Conservation (phyloP, 2,113 vertebrate genomes). For the Saguinus midas region DNA sequence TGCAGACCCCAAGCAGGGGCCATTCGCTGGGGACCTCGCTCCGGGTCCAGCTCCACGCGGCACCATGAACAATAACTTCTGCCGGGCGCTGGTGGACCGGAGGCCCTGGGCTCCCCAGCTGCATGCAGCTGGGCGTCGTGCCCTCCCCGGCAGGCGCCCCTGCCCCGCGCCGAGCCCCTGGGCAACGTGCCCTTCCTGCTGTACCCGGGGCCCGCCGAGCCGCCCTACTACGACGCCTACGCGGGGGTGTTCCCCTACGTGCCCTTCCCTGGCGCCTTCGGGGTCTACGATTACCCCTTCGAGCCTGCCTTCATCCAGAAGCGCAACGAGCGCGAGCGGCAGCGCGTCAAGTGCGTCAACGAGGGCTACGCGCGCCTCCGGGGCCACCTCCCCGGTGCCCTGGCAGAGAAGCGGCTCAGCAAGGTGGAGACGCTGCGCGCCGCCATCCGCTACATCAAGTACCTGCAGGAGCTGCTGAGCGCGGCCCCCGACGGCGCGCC, state of each 20-base stretch:
- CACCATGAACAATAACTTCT: slow-evolving; percentile 81
- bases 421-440: slow-evolving; percentile 91
- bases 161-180: slow-evolving; percentile 63
- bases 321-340: slow-evolving; percentile 90
- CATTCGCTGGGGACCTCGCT: background rate
- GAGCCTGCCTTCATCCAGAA: slow-evolving; percentile 91
- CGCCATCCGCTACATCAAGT: slow-evolving; percentile 89
- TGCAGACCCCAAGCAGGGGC: background rate
- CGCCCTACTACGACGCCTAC: slow-evolving; percentile 80
- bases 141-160: slow-evolving; percentile 73
- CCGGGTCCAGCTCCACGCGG: background rate
- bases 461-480: slow-evolving; percentile 87
- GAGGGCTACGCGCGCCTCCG: slow-evolving; percentile 89
- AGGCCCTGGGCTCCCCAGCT: slow-evolving; percentile 51
- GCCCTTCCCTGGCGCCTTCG: slow-evolving; percentile 83
- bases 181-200: slow-evolving; percentile 82
- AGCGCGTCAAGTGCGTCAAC: slow-evolving; percentile 89
- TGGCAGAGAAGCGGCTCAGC: slow-evolving; percentile 86
- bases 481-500: slow-evolving; percentile 14
- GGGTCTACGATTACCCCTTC: slow-evolving; percentile 86
- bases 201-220: slow-evolving; percentile 78
- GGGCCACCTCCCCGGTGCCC: slow-evolving; percentile 85
- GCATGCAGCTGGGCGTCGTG: slow-evolving; percentile 76
- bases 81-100: slow-evolving; percentile 76
- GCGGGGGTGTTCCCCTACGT: slow-evolving; percentile 83